A percentile compares a stretch with the other conserved stretches of the same genome.
Conservation (phyloP, 2,113 vertebrate genomes). For the Cavia aperea region DNA sequence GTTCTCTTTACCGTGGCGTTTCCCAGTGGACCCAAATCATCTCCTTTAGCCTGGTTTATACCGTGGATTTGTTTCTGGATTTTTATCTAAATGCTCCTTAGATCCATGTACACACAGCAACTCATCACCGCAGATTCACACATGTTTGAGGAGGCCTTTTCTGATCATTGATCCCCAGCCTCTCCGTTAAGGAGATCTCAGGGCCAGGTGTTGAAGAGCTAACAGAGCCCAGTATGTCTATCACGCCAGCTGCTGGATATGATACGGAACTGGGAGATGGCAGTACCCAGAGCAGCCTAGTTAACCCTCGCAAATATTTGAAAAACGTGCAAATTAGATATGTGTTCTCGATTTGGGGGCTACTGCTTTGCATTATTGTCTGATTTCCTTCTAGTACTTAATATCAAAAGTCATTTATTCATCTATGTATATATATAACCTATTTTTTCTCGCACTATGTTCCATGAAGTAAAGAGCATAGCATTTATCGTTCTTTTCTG, state of each 20-base stretch:
- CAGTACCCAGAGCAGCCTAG: fast-evolving
- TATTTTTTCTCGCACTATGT: neutral
- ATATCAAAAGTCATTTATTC: neutral
- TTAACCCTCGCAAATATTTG: neutral
- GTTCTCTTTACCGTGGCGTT: neutral
- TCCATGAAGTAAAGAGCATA: neutral
- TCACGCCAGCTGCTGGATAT: neutral
- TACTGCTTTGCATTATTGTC: neutral
- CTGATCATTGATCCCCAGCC: neutral
- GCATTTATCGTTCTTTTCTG: neutral
- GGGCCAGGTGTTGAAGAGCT: too few species aligned
- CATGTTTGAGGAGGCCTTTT: neutral
- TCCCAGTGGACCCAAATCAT: neutral
- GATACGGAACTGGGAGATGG: neutral
- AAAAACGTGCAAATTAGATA: neutral
- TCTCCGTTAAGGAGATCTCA: neutral
- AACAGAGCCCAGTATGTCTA: neutral
- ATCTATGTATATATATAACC: neutral
- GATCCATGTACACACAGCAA: neutral
- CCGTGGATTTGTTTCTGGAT: neutral
- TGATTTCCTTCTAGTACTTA: neutral
- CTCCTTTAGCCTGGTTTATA: neutral
- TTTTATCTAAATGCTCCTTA: neutral
- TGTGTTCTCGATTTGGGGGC: neutral
- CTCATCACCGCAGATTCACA: neutral